Evolutionary conservation across 2,797 vertebrate species (phyloP), one percentile per base, ranked within the genome.

Genomic region (Hapalemur alaotrensis): DNA sequence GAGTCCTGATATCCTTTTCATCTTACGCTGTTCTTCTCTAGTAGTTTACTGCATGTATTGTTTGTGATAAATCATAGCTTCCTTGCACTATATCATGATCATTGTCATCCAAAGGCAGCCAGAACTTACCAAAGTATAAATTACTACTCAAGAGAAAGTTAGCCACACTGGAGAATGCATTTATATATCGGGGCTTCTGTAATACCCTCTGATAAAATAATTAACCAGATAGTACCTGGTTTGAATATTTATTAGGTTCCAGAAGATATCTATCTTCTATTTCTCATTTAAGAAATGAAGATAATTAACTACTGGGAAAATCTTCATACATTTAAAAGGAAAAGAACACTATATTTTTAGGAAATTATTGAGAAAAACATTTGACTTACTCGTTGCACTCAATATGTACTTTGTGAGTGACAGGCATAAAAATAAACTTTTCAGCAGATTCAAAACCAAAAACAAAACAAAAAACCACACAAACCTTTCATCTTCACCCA

Each of bases 191-290:
- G 25, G 79, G 43, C 14, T 91, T 89, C 67, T 90, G n/a, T 85
- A 91, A 89, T 93, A 67, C 18, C 12, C 23, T 81, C 30, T 90
- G 30, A 89, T 94, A 91, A 97, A 95, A 93, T 89, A 82, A 89
- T 95, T 70, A 97, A 75, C 52, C 35, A 93, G 17, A 50, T 59
- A 90, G 32, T 22, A 89, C 4, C 4, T 73, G n/a, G 28, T 46
- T 80, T 89, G 48, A 91, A 95, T 97, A 96, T 94, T 91, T 93
- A 94, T 91, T 96, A 72, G 80, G 4, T 23, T 83, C 2, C n/a
- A 52, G n/a, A 20, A 46, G 18, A 9, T 76, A 80, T 96, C 65
- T 70, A 48, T 95, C 78, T 88, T 89, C 5, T 84, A 43, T 46
- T 95, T 93, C 28, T 89, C 54, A 90, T 87, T 86, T 97, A 11